Evolutionary conservation across 2,888 invertebrate genomes (phyloP), one percentile per base, ranked within the genome.

Genomic region (Eupithecia centaureata): DNA sequence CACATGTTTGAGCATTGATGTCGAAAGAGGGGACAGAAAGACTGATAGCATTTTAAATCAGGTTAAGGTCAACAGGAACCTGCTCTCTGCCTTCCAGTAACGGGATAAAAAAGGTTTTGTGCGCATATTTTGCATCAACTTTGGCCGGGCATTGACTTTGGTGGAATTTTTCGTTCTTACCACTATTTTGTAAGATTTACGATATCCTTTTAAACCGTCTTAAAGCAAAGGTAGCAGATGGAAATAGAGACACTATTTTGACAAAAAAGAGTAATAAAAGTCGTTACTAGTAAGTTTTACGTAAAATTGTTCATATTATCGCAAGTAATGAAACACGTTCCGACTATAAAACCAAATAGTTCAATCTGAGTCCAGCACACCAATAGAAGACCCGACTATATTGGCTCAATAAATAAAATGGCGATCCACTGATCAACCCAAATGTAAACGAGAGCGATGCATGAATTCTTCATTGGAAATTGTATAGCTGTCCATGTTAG

Each of bases 391-490:
- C 73, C 72, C 82, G 75, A 82, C 84, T 73, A 70, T 75, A 75
- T 73, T 71, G 70, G 67, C 71, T 51, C 70, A 86, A 90, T 88
- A 91, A 91, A 91, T 87, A 90, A 91, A 90, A 89, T 87, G 86
- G 83, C 86, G 81, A 86, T 89, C 85, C 83, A 82, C 81, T 82
- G 79, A 79, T 89, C 91, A 90, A 87, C 82, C 83, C 82, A 82
- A 88, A 90, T 89, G 90, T 90, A 90, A 91, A 87, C 86, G 85
- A 79, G 86, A 86, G 80, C 86, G 83, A 82, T 86, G 87, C 86
- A 92, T 93, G 92, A 93, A 93, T 92, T 86, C 92, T 92, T 93
- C 90, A 93, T 92, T 89, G 84, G 84, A 92, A 92, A 92, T 92
- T 92, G 92, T 92, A 91, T 91, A 82, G 84, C 85, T 83, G 83